A percentile compares a stretch with the other conserved stretches of the same genome.
Evolutionary conservation across 2,113 vertebrate genomes (phyloP).

Genomic region (Cranoglanis bouderius): DNA sequence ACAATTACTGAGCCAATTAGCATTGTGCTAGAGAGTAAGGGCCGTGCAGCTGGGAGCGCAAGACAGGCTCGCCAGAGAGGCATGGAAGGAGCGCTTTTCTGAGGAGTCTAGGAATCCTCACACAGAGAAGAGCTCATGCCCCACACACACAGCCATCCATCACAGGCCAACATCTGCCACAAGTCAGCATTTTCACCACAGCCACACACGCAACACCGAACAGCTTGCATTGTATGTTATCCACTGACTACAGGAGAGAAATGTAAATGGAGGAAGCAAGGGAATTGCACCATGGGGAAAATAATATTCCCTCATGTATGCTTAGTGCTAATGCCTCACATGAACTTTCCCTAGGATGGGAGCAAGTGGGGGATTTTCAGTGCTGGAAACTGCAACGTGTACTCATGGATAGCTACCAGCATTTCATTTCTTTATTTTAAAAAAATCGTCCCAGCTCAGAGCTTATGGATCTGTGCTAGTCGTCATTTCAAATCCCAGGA

Average conservation of each 20-base stretch:
- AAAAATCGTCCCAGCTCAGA: background rate
- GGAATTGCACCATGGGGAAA: conserved; percentile 10
- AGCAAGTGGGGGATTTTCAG: conserved; percentile 2
- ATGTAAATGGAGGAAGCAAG: background rate
- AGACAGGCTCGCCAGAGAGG: background rate
- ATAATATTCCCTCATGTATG: conserved; percentile 19
- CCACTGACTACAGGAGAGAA: background rate
- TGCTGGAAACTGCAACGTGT: background rate
- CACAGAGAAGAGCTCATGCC: background rate
- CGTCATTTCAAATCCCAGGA: background rate
- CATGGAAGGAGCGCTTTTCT: conserved; percentile 23
- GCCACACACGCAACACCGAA: conserved; percentile 11
- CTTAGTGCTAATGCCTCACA: conserved; percentile 36
- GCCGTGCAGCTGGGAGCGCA: conserved; percentile 1
- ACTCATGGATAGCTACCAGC: background rate
- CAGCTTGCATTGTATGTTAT: background rate
- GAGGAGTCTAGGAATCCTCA: conserved; percentile 24
- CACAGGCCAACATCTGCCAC: conserved; percentile 33
- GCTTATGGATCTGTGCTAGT: background rate
- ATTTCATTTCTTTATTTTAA: background rate
- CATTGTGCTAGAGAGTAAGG: background rate
- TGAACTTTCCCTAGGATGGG: background rate
- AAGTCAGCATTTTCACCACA: conserved; percentile 37
- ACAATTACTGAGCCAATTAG: conserved; percentile 52
- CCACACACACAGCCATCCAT: conserved; percentile 41